A percentile compares a stretch with the other conserved stretches of the same genome.
Evolutionary conservation across 2,888 invertebrate genomes (phyloP).

Genomic region (Microplitis manilae): DNA sequence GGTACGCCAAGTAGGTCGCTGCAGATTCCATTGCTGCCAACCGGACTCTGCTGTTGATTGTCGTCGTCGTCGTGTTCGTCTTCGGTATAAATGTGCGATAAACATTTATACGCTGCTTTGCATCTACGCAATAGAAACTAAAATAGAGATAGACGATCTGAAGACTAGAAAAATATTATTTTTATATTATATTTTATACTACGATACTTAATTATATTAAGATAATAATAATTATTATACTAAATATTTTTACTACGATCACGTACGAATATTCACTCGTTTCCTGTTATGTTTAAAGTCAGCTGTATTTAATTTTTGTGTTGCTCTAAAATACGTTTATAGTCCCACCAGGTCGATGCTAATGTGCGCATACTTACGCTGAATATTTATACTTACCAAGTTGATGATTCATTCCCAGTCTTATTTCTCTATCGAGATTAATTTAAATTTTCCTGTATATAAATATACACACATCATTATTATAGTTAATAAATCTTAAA

Average conservation of each 20-base stretch:
- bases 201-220: not conserved
- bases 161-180: not conserved
- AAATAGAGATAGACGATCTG: not conserved
- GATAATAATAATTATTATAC: too few relatives aligned
- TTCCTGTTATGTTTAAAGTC: not conserved
- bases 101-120: not conserved
- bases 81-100: not conserved
- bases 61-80: slow-evolving; percentile 7
- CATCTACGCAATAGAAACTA: not conserved
- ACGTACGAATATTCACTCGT: too few relatives aligned
- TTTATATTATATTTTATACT: not conserved
- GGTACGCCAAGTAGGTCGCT: slow-evolving; percentile 70
- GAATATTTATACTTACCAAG: slow-evolving; percentile 13
- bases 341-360: not conserved
- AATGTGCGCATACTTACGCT: not conserved
- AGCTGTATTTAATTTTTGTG: not conserved
- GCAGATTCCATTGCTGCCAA: slow-evolving; percentile 69
- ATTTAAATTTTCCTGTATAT: not conserved
- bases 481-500: not conserved
- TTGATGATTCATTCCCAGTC: slow-evolving; percentile 14
- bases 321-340: not conserved
- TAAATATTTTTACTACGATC: too few relatives aligned
- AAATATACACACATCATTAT: not conserved
- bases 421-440: not conserved
- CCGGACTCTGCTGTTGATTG: slow-evolving; percentile 48